Base-by-base conservation (phyloP, 2,113 vertebrate species). In the Chrysemys picta region DNA sequence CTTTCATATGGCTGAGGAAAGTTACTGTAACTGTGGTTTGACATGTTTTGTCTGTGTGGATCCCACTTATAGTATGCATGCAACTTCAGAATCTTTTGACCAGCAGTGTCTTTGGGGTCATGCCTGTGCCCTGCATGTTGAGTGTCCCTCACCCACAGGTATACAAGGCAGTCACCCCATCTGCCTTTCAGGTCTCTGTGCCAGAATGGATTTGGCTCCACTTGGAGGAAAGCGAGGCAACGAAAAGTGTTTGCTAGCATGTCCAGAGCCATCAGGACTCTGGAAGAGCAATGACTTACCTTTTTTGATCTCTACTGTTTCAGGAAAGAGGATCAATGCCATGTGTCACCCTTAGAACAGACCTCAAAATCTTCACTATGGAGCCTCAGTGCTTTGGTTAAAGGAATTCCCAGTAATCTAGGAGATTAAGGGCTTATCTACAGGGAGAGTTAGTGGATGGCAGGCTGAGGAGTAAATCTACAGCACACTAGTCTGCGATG, bases 171-270 rank as follows among this genome's bases (percentile, higher is more conserved):
- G 24, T 78, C 42, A 29, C 24, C 38, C 22, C 42, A 78, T 45
- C 24, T 78, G 75, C 25, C 25, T 78, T 78, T 47, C 75, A 27
- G 24, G 25, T 47, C 75, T 72, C 65, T 72, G 8, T 19, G 62
- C 83, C 80, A 79, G 45, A 96, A 22, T 27, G 91, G 62, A 31
- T 22, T n/a, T 89, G 83, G 85, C 87, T 90, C 90, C 52, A 31
- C 56, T 92, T 56, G 47, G 2, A 88, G 89, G 45, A 76, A 91
- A 90, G 69, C 12, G 88, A 93, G 93, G 69, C 84, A 94, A 90
- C 91, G 14, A 52, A 88, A 94, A 88, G 89, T 57, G 81, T 21
- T 80, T 81, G 56, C 82, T 82, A 89, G 35, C 45, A 76, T 89
- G 27, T 90, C 42, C 76, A 88, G 56, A 94, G 82, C n/a, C 83